Evolutionary conservation across 2,113 vertebrate species (phyloP).

Genomic region (Diadophis punctatus): DNA sequence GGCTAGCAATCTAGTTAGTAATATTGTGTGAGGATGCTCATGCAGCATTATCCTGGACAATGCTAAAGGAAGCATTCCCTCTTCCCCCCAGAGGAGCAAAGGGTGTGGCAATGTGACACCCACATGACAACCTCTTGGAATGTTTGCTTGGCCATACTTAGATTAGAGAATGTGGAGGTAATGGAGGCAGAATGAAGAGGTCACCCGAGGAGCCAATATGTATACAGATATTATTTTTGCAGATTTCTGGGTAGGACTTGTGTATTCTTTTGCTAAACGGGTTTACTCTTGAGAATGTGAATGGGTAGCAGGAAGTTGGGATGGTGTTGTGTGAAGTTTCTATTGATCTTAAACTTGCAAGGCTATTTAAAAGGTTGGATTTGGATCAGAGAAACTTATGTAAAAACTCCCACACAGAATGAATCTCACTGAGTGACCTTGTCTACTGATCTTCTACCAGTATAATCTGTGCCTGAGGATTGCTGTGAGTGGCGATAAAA

Average conservation of each 20-base stretch:
- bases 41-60: background rate
- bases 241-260: slow-evolving; percentile 50
- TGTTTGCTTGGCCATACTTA: slow-evolving; percentile 19
- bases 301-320: background rate
- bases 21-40: background rate
- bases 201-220: slow-evolving; percentile 46
- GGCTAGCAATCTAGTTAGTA: background rate
- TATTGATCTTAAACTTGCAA: background rate
- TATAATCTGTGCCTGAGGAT: background rate
- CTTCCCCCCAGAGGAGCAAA: background rate
- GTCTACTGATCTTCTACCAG: background rate
- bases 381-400: background rate
- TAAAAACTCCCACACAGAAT: background rate
- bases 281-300: background rate
- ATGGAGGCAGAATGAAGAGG: slow-evolving; percentile 15
- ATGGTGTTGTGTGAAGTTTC: background rate
- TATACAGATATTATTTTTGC: slow-evolving; percentile 41
- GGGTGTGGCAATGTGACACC: slow-evolving; percentile 37
- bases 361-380: background rate
- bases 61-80: background rate
- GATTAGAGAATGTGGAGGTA: slow-evolving; percentile 22
- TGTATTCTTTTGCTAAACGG: slow-evolving; percentile 13
- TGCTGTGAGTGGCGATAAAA: background rate
- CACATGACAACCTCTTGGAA: background rate
- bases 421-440: background rate